Evolutionary conservation across 2,113 vertebrate genomes (phyloP).

Genomic region (Embiotoca jacksoni): DNA sequence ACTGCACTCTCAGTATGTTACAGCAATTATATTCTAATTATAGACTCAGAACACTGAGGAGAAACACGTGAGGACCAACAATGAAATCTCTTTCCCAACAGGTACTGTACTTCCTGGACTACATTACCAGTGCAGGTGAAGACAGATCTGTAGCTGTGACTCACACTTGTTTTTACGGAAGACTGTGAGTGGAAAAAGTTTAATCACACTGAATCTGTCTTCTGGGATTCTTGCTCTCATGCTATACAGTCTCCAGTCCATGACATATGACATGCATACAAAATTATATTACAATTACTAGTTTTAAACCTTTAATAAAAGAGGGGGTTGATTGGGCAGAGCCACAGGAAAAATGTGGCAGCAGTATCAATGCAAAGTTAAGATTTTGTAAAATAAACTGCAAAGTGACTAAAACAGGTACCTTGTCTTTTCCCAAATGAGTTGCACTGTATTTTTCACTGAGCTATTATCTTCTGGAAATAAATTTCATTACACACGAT

Average conservation of each 20-base stretch:
- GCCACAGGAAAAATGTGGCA: neutral
- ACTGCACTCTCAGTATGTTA: neutral
- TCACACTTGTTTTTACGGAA: neutral
- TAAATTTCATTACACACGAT: neutral
- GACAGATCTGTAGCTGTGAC: neutral
- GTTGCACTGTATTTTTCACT: neutral
- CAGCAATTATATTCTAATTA: conserved; percentile 26
- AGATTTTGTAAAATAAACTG: neutral
- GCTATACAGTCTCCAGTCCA: neutral
- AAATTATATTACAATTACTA: neutral
- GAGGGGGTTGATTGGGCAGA: too few species aligned
- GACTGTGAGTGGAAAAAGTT: neutral
- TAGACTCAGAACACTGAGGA: neutral
- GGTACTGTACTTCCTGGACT: neutral
- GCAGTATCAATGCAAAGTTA: neutral
- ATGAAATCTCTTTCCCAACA: conserved; percentile 6
- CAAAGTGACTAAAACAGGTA: neutral
- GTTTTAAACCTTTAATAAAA: neutral
- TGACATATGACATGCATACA: neutral
- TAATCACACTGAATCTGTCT: neutral
- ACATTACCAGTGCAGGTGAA: conserved; percentile 14
- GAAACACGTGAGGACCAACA: neutral
- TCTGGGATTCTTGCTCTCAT: neutral
- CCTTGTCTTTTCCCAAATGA: neutral
- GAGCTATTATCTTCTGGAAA: neutral